Conservation (phyloP, 2,797 vertebrate genomes). For the Phaenicophaeus curvirostris region DNA sequence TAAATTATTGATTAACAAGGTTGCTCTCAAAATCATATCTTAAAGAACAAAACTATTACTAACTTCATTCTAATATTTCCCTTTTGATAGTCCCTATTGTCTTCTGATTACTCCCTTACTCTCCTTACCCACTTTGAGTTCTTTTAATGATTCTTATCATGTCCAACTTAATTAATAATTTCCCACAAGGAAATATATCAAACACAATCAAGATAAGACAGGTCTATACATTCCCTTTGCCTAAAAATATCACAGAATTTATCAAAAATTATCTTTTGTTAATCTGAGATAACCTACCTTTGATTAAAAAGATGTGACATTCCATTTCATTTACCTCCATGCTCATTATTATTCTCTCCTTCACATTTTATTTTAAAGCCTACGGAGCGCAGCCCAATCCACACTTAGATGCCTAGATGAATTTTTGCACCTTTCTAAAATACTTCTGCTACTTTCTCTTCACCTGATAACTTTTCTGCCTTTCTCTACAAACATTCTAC, state of each 20-base stretch:
- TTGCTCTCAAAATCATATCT: slow-evolving; percentile 5
- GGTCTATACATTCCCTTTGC: not conserved
- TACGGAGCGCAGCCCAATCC: not conserved
- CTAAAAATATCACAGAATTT: slow-evolving; percentile 60
- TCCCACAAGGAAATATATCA: slow-evolving; percentile 54
- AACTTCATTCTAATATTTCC: not conserved
- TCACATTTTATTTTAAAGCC: not conserved
- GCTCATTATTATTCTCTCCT: not conserved
- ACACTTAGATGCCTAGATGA: not conserved
- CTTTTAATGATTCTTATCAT: slow-evolving; percentile 27
- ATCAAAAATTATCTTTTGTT: slow-evolving; percentile 39
- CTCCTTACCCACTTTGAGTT: not conserved
- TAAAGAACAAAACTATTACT: not conserved
- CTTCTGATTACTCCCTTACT: not conserved
- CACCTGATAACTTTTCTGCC: not conserved
- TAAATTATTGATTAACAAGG: slow-evolving; percentile 23
- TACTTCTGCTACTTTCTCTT: not conserved
- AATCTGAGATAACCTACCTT: slow-evolving; percentile 42
- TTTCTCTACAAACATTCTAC: not conserved
- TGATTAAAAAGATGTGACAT: slow-evolving; percentile 54
- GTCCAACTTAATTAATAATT: slow-evolving; percentile 37
- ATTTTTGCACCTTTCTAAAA: not conserved
- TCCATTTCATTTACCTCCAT: slow-evolving; percentile 19
- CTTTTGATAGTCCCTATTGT: not conserved
- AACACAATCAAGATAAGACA: slow-evolving; percentile 15